Conservation (phyloP, 2,888 invertebrate species). For the Nymphalis c-album region DNA sequence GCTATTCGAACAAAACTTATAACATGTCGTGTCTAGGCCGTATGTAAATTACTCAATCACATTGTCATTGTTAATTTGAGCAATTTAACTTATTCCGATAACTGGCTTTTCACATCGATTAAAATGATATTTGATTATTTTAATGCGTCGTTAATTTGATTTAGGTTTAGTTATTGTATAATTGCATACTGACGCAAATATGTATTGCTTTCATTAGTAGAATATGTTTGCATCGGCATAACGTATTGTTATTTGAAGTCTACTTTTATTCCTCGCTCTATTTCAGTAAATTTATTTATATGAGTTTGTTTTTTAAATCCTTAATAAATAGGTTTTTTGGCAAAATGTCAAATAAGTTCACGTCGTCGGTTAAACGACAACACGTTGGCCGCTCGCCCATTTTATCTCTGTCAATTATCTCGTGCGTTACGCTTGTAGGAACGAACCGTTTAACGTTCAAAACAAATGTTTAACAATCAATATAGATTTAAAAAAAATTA, state of each 20-base stretch:
- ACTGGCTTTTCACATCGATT: slow-evolving; percentile 31
- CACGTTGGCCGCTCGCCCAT: slow-evolving; percentile 29
- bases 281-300: no score
- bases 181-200: no score
- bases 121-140: slow-evolving; percentile 35
- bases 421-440: slow-evolving; percentile 31
- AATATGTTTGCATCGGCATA: no score
- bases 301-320: not conserved
- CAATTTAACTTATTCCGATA: slow-evolving; percentile 36
- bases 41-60: slow-evolving; percentile 19
- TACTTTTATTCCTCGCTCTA: no score
- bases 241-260: no score
- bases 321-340: slow-evolving; percentile 6
- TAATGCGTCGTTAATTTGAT: slow-evolving; percentile 30
- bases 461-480: slow-evolving; percentile 34
- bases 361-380: slow-evolving; percentile 27
- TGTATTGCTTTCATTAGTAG: no score
- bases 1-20: slow-evolving; percentile 19
- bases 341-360: slow-evolving; percentile 24
- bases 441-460: slow-evolving; percentile 27
- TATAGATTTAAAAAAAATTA: slow-evolving; percentile 13
- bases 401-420: slow-evolving; percentile 37
- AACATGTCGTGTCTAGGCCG: slow-evolving; percentile 14
- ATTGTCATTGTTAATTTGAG: slow-evolving; percentile 22
- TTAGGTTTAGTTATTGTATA: slow-evolving; percentile 17